Evolutionary conservation across 2,797 vertebrate species (phyloP).

Genomic region (Squalus acanthias): DNA sequence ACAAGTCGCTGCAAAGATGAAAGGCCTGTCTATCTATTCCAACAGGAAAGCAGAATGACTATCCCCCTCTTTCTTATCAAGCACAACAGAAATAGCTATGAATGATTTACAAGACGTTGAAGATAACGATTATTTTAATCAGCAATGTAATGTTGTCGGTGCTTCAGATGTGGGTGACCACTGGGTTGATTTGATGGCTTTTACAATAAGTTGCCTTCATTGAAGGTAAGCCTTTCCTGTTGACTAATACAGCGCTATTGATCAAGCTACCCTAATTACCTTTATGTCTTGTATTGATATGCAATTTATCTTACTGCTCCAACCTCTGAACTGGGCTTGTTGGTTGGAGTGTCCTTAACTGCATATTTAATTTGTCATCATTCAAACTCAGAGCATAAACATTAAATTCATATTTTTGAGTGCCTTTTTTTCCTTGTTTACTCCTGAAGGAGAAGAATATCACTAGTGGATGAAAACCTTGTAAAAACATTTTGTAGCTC

Average conservation of each 20-base stretch:
- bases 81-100: neutral
- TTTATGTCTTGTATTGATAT: neutral
- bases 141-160: neutral
- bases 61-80: slow-evolving; percentile 21
- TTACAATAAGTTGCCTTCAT: slow-evolving; percentile 26
- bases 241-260: neutral
- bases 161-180: slow-evolving; percentile 11
- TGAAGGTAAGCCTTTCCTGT: neutral
- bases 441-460: neutral
- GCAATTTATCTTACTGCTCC: neutral
- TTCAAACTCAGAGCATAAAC: neutral
- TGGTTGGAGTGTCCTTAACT: neutral
- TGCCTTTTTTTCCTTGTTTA: neutral
- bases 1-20: slow-evolving; percentile 16
- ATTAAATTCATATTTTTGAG: neutral
- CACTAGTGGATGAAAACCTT: neutral
- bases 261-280: neutral
- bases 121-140: slow-evolving; percentile 24
- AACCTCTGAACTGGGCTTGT: neutral
- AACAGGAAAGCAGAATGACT: slow-evolving; percentile 5
- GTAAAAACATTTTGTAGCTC: too few species aligned
- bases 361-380: neutral
- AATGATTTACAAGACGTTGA: slow-evolving; percentile 16
- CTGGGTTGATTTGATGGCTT: neutral
- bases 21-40: slow-evolving; percentile 1